Conservation (phyloP, 2,797 vertebrate genomes). For the Schizothorax lantsangensis region DNA sequence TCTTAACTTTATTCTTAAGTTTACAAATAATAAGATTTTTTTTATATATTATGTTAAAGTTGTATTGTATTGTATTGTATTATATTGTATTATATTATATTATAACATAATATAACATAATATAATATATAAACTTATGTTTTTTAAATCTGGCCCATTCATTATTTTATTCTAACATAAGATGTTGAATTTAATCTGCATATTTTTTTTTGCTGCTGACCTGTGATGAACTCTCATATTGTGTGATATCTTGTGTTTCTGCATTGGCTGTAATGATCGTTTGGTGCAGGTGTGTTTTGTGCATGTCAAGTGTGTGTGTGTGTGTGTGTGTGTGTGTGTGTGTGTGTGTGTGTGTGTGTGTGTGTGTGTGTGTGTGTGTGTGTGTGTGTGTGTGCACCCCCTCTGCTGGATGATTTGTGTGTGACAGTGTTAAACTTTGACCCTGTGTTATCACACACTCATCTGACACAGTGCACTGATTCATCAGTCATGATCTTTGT, state of each 20-base stretch:
- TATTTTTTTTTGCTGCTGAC: too few relatives aligned
- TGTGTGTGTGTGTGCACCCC: constrained; percentile 25
- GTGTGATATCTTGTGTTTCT: not conserved
- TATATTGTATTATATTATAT: too few relatives aligned
- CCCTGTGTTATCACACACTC: not conserved
- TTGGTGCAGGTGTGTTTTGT: not conserved
- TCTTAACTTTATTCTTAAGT: too few relatives aligned
- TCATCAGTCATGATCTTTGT: not conserved
- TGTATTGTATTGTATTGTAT: too few relatives aligned
- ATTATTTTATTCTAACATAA: too few relatives aligned
- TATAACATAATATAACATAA: too few relatives aligned
- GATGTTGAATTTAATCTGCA: too few relatives aligned
- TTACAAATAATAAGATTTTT: too few relatives aligned
- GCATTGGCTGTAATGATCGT: not conserved
- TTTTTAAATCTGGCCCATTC: too few relatives aligned
- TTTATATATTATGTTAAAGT: too few relatives aligned
- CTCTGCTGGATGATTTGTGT: constrained; percentile 58
- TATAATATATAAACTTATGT: too few relatives aligned
- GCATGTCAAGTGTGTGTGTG: not conserved
- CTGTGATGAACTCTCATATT: not conserved
- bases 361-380: not conserved
- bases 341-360: not conserved
- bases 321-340: constrained; percentile 6
- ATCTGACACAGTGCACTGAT: not conserved
- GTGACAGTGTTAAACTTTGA: constrained; percentile 13